A percentile compares a stretch with the other conserved stretches of the same genome.
phyloP scores from a whole-genome alignment of 1,140 invertebrate genomes.

The Rhynchophorus ferrugineus region DNA sequence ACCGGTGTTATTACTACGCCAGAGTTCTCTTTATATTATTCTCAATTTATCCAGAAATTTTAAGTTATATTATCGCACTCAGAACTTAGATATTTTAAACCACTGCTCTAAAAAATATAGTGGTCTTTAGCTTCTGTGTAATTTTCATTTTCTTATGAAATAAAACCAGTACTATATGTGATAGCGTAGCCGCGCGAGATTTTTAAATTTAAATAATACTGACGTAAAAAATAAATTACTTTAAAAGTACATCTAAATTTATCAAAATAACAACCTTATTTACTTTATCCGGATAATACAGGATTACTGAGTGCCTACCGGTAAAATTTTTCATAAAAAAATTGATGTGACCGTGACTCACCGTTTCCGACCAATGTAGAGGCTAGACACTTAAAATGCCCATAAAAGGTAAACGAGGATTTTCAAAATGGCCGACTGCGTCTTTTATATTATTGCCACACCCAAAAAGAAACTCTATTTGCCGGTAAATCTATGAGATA shows the following conservation, averaged over 20 bases:
- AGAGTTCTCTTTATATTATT: constrained; percentile 7
- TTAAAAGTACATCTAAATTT: too few species aligned
- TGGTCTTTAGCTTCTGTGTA: too few species aligned
- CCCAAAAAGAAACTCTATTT: constrained; percentile 16
- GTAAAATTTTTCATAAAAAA: too few species aligned
- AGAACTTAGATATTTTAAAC: too few species aligned
- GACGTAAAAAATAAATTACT: not conserved
- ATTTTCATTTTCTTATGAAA: too few species aligned
- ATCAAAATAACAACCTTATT: too few species aligned
- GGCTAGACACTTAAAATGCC: constrained; percentile 38
- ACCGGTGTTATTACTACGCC: constrained; percentile 19
- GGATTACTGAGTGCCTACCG: too few species aligned
- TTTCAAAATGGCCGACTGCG: constrained; percentile 36
- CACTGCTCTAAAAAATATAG: too few species aligned
- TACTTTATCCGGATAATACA: too few species aligned
- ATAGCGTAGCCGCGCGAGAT: constrained; percentile 27
- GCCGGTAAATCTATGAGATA: too few species aligned
- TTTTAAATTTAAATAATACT: constrained; percentile 24
- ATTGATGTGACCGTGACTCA: not conserved
- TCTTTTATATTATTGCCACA: constrained; percentile 37
- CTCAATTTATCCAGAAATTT: constrained; percentile 4
- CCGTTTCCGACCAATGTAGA: constrained; percentile 34
- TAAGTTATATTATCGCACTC: too few species aligned
- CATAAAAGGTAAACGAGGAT: constrained; percentile 40
- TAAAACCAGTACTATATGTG: constrained; percentile 24